Conservation (phyloP, 2,113 vertebrate species). For the Orycteropus afer region DNA sequence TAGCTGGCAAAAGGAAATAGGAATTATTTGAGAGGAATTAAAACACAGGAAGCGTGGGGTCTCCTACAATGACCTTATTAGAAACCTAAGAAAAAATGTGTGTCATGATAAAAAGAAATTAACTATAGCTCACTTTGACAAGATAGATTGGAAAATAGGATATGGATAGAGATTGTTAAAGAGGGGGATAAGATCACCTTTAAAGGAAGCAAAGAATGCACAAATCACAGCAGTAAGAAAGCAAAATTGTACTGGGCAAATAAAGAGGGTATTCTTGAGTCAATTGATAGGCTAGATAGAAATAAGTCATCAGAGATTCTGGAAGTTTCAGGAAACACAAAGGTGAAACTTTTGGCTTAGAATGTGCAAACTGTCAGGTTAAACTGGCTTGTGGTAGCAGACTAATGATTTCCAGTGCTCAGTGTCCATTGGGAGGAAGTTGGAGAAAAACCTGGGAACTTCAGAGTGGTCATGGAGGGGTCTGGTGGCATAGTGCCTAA, state of each 20-base stretch:
- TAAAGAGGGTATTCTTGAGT: conserved; percentile 23
- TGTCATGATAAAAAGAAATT: conserved; percentile 35
- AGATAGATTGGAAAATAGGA: conserved; percentile 10
- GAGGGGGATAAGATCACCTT: not conserved
- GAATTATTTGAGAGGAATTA: conserved; percentile 25
- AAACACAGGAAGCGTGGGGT: conserved; percentile 53
- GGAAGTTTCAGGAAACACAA: not conserved
- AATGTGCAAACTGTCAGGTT: conserved; percentile 61
- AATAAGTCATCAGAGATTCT: conserved; percentile 64
- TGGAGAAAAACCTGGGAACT: conserved; percentile 58
- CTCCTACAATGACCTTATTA: conserved; percentile 3
- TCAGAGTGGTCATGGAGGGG: conserved; percentile 5
- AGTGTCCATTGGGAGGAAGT: conserved; percentile 65
- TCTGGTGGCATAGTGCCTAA: too few relatives aligned
- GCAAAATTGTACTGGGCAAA: conserved; percentile 4
- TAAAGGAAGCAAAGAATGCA: not conserved
- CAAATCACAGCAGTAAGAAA: not conserved
- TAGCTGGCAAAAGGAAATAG: conserved; percentile 48
- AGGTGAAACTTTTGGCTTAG: conserved; percentile 62
- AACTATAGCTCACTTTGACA: not conserved
- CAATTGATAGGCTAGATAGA: conserved; percentile 54
- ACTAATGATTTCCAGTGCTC: conserved; percentile 66
- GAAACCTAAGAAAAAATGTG: conserved; percentile 55
- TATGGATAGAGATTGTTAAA: not conserved
- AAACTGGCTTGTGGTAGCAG: conserved; percentile 69